Conservation (phyloP, 2,797 vertebrate species). For the Epinephelus coioides region DNA sequence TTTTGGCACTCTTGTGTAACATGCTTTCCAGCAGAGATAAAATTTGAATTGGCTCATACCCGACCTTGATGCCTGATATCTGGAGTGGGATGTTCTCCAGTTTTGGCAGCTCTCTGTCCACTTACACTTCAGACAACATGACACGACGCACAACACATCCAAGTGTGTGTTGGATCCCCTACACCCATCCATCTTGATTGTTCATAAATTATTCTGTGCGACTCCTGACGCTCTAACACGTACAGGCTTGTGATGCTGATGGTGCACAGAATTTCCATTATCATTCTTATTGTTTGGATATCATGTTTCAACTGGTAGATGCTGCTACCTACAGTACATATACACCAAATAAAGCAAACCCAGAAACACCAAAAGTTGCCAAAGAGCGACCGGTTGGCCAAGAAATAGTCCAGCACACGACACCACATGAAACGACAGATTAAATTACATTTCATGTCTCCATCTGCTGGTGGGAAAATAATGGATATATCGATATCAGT, state of each 20-base stretch:
- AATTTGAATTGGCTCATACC: slow-evolving; percentile 54
- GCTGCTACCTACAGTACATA: background rate
- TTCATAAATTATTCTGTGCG: slow-evolving; percentile 46
- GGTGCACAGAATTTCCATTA: background rate
- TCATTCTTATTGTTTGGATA: background rate
- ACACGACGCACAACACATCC: slow-evolving; percentile 46
- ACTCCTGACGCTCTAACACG: background rate
- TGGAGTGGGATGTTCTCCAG: slow-evolving; percentile 50
- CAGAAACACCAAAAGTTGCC: no score
- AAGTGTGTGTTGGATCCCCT: slow-evolving; percentile 26
- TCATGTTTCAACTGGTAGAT: background rate
- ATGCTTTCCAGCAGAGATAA: slow-evolving; percentile 39
- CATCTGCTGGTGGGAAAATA: no score
- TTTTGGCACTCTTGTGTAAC: slow-evolving; percentile 43
- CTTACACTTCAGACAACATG: slow-evolving; percentile 47
- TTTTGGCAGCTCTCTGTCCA: slow-evolving; percentile 52
- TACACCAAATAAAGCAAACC: no score
- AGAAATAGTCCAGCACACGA: no score
- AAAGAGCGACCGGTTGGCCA: no score
- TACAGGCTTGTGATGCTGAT: background rate
- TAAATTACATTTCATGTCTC: no score
- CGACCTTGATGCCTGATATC: slow-evolving; percentile 35
- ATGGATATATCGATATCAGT: no score
- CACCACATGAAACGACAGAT: no score
- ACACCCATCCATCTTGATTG: slow-evolving; percentile 9